Conservation (phyloP, 2,888 invertebrate species). For the Cephus nigrinus region DNA sequence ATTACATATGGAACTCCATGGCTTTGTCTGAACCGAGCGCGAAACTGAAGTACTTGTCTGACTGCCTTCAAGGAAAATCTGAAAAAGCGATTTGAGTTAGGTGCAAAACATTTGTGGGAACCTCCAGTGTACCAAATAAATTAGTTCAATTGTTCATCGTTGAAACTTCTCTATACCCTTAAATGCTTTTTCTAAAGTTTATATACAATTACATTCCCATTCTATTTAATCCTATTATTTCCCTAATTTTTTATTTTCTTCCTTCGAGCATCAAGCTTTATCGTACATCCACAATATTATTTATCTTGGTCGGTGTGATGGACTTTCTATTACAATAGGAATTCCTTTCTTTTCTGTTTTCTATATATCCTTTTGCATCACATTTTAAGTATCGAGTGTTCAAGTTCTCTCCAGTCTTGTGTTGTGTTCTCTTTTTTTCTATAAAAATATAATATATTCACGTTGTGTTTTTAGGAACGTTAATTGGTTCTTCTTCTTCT, state of each 20-base stretch:
- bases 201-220: background rate
- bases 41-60: background rate
- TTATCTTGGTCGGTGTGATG: background rate
- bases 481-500: background rate
- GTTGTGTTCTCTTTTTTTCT: background rate
- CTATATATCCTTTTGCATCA: background rate
- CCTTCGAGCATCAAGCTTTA: background rate
- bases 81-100: background rate
- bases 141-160: background rate
- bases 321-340: background rate
- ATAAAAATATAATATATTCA: background rate
- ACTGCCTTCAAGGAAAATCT: background rate
- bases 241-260: background rate
- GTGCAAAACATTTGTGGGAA: background rate
- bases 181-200: background rate
- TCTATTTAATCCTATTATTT: background rate
- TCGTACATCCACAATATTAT: background rate
- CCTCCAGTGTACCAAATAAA: background rate
- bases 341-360: background rate
- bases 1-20: background rate
- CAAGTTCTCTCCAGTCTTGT: background rate
- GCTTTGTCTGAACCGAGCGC: background rate
- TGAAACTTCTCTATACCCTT: background rate
- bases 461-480: background rate
- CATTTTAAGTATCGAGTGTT: background rate